Evolutionary conservation across 2,888 invertebrate species (phyloP).

Genomic region (Spodoptera exigua): DNA sequence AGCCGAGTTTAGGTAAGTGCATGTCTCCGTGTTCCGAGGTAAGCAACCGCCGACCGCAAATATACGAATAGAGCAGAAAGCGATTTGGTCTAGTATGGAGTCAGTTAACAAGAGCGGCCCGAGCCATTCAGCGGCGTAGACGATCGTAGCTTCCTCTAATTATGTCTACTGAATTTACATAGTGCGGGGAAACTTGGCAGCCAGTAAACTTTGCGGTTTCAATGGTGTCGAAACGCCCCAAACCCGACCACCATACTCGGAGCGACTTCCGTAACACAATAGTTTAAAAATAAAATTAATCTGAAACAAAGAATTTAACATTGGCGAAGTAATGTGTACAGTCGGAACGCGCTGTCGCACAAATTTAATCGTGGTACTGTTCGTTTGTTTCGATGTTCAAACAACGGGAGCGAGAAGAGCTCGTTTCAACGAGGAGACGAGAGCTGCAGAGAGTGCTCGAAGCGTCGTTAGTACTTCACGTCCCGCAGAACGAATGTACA

Average conservation of each 20-base stretch:
- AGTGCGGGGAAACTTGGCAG: slow-evolving; percentile 77
- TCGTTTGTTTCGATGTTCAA: slow-evolving; percentile 82
- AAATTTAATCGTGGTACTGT: slow-evolving; percentile 77
- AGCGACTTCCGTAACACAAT: slow-evolving; percentile 50
- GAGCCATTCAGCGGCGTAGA: slow-evolving; percentile 71
- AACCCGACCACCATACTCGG: slow-evolving; percentile 57
- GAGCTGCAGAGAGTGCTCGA: slow-evolving; percentile 78
- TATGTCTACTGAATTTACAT: slow-evolving; percentile 78
- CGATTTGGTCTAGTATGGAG: slow-evolving; percentile 66
- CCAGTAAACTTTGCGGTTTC: slow-evolving; percentile 70
- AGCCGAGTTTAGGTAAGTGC: slow-evolving; percentile 60
- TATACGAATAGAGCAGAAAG: slow-evolving; percentile 65
- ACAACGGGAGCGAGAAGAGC: slow-evolving; percentile 79
- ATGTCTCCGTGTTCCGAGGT: slow-evolving; percentile 46
- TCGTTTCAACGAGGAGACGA: slow-evolving; percentile 74
- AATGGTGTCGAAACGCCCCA: slow-evolving; percentile 68
- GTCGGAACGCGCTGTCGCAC: slow-evolving; percentile 62
- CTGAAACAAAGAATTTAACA: slow-evolving; percentile 45
- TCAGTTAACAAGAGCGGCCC: slow-evolving; percentile 70
- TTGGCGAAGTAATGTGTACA: slow-evolving; percentile 56
- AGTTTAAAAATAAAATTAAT: slow-evolving; percentile 57
- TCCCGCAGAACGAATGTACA: slow-evolving; percentile 80
- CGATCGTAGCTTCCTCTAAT: slow-evolving; percentile 77
- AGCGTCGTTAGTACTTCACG: slow-evolving; percentile 76
- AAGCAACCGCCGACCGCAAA: slow-evolving; percentile 57